Base-by-base conservation (phyloP, 2,888 invertebrate species). In the Ischnura elegans region DNA sequence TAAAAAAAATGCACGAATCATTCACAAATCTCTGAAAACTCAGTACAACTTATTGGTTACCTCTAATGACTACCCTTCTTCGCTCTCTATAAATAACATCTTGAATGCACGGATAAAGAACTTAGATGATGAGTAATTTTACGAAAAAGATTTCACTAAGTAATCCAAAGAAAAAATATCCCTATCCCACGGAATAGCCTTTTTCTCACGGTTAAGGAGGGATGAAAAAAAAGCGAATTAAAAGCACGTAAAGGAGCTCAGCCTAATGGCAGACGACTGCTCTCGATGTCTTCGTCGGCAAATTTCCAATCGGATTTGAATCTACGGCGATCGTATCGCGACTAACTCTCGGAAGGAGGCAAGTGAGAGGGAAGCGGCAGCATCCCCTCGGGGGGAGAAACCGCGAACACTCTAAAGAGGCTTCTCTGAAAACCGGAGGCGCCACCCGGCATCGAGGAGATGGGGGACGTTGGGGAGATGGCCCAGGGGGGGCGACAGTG, bases 221-320 rank as follows among this genome's bases (percentile, higher is more conserved):
- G n/a, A n/a, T n/a, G 36, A 76, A 61, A 21, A 61, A 61, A 61
- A 61, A 21, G n/a, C 76, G 5, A 29, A 36, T 36, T 13, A 76
- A 76, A 76, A 13, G 36, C 10, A 76, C 29, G 36, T 8, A 5
- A 76, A 36, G 2, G 36, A 76, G 3, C 0, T 10, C 0, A 36
- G 29, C 16, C 76, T 36, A n/a, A 76, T 10, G 76, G 76, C 5
- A 25, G 10, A 76, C 76, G 76, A 61, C 76, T 36, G 36, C 61
- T 8, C 61, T 76, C 76, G 76, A 36, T 36, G 29, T 29, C 76
- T 29, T n/a, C 76, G 5, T 10, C 76, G 36, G 76, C 76, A 76
- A 76, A 76, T 76, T 76, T 76, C 76, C 76, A 76, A 76, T 76
- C 76, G 29, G 36, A 76, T 76, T 76, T 76, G 76, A 76, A 76